phyloP scores from a whole-genome alignment of 2,888 invertebrate species.

The Liodrosophila aerea region DNA sequence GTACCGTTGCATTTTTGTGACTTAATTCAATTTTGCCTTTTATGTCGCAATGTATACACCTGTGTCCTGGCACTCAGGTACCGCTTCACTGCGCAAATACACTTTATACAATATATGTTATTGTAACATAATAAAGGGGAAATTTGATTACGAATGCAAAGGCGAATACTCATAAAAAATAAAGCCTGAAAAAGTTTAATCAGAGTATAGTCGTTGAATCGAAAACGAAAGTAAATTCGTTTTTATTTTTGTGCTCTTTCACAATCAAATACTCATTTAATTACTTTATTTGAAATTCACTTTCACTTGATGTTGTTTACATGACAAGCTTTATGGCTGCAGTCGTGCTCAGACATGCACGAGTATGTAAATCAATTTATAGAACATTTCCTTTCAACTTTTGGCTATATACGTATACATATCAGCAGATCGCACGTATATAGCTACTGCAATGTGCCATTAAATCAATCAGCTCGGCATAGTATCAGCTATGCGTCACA shows the following conservation, averaged over 20 bases:
- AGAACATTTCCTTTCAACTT: conserved; percentile 21
- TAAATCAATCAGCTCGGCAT: neutral
- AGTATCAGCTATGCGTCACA: too few species aligned
- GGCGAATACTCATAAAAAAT: conserved; percentile 25
- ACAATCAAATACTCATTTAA: conserved; percentile 2
- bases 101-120: conserved; percentile 67
- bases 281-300: conserved; percentile 10
- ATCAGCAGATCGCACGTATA: too few species aligned
- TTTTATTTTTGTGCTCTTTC: conserved; percentile 18
- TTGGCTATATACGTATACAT: neutral
- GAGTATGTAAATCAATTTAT: conserved; percentile 57
- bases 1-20: conserved; percentile 45
- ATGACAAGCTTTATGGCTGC: conserved; percentile 24
- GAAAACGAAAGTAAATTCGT: conserved; percentile 64
- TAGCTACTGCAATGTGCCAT: conserved; percentile 21
- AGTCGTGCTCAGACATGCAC: conserved; percentile 41
- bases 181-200: conserved; percentile 42
- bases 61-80: conserved; percentile 41
- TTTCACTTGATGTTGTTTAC: conserved; percentile 1
- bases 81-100: conserved; percentile 36
- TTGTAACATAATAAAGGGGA: conserved; percentile 55
- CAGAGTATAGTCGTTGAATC: conserved; percentile 54
- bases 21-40: conserved; percentile 56
- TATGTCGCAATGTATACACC: conserved; percentile 47
- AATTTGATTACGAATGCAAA: conserved; percentile 10